Evolutionary conservation across 2,113 vertebrate genomes (phyloP).

Genomic region (Mohoua ochrocephala): DNA sequence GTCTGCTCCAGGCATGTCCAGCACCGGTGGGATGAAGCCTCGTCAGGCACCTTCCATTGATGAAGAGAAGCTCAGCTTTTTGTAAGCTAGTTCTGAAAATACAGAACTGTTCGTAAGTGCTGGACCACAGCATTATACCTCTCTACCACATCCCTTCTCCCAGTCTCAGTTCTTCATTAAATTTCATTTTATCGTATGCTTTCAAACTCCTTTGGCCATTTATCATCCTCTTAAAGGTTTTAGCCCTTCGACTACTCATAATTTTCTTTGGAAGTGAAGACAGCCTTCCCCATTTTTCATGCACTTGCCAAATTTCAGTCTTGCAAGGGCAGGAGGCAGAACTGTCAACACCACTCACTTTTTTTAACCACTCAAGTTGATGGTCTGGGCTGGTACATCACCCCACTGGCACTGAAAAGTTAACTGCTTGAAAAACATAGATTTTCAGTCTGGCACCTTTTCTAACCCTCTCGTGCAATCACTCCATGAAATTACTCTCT

Average conservation of each 20-base stretch:
- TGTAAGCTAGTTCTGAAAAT: not conserved
- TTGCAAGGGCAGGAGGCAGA: not conserved
- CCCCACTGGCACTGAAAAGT: not conserved
- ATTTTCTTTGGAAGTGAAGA: not conserved
- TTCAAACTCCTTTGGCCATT: not conserved
- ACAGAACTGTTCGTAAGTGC: not conserved
- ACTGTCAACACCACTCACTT: not conserved
- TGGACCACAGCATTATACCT: not conserved
- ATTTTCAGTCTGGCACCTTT: not conserved
- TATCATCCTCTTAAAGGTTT: not conserved
- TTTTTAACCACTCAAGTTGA: not conserved
- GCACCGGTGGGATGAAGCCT: not conserved
- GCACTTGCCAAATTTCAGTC: not conserved
- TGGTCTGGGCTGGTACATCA: not conserved
- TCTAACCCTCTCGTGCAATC: not conserved
- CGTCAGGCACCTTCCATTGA: not conserved
- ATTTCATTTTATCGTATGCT: not conserved
- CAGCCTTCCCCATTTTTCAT: not conserved
- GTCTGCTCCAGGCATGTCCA: not conserved
- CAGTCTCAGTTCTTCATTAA: not conserved
- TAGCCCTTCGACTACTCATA: not conserved
- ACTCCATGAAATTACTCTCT: not conserved
- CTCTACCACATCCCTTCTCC: not conserved
- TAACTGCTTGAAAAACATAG: not conserved
- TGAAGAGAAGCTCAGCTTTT: not conserved